Conservation (phyloP, 2,888 invertebrate genomes). For the Morinoia aosen region DNA sequence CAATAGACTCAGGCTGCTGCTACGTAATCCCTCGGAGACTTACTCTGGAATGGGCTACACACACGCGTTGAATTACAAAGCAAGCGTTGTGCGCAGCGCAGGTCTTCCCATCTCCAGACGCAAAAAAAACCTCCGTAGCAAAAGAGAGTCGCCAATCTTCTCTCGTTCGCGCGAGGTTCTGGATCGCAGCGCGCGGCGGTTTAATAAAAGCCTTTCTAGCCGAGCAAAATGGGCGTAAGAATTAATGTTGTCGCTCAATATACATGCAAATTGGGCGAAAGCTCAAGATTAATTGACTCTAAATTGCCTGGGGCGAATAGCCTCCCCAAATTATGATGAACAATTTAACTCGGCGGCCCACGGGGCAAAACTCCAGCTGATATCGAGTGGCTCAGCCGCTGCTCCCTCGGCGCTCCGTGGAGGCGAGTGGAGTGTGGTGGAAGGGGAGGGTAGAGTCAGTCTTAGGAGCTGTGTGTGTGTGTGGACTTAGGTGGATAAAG, state of each 20-base stretch:
- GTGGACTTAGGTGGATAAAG: background rate
- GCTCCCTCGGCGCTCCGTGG: too few relatives aligned
- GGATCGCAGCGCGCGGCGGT: background rate
- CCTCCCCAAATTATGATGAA: conserved; percentile 36
- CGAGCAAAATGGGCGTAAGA: conserved; percentile 24
- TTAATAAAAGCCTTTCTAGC: background rate
- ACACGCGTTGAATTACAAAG: too few relatives aligned
- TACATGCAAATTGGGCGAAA: conserved; percentile 51
- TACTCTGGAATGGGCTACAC: too few relatives aligned
- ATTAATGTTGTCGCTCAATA: conserved; percentile 52
- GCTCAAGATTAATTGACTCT: conserved; percentile 49
- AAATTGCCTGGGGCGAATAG: conserved; percentile 45
- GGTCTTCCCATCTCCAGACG: background rate
- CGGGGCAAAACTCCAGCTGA: background rate
- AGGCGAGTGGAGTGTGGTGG: too few relatives aligned
- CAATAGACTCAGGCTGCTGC: too few relatives aligned
- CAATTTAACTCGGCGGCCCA: conserved; percentile 27
- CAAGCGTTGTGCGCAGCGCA: background rate
- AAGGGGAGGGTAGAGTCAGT: background rate
- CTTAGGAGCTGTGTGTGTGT: background rate
- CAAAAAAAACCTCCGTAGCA: background rate
- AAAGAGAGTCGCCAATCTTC: background rate
- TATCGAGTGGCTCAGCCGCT: background rate
- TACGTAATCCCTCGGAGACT: too few relatives aligned
- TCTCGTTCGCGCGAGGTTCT: background rate